Evolutionary conservation across 2,113 vertebrate genomes (phyloP).

Genomic region (Hyperoodon ampullatus): DNA sequence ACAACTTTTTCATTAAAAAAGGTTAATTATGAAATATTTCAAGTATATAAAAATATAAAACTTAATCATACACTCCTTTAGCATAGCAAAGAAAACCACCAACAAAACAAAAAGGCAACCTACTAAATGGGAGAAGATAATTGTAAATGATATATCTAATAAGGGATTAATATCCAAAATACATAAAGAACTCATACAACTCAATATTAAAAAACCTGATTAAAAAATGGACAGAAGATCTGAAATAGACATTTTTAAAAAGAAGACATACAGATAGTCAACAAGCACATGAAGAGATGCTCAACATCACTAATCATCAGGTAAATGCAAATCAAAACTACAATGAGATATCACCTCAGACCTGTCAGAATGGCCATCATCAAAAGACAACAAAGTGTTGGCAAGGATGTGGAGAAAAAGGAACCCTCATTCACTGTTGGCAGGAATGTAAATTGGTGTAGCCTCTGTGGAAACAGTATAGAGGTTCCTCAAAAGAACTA

Average conservation of each 20-base stretch:
- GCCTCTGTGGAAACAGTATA: background rate
- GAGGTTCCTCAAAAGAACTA: background rate
- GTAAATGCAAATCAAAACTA: background rate
- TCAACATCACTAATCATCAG: background rate
- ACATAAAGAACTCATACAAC: background rate
- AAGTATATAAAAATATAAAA: conserved; percentile 2
- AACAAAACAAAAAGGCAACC: background rate
- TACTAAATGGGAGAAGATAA: background rate
- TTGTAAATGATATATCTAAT: background rate
- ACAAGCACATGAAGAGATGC: background rate
- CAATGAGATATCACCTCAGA: background rate
- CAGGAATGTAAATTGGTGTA: background rate
- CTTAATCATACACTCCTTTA: background rate
- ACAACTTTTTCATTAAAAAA: background rate
- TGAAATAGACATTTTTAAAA: background rate
- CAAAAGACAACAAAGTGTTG: background rate
- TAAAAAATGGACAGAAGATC: background rate
- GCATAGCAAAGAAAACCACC: background rate
- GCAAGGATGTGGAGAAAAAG: background rate
- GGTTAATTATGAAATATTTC: background rate
- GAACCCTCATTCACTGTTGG: background rate
- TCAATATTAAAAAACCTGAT: background rate
- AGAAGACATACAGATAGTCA: background rate
- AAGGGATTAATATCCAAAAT: background rate
- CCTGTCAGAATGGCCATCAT: background rate